Evolutionary conservation across 2,888 invertebrate genomes (phyloP).

Genomic region (Nomada flava): DNA sequence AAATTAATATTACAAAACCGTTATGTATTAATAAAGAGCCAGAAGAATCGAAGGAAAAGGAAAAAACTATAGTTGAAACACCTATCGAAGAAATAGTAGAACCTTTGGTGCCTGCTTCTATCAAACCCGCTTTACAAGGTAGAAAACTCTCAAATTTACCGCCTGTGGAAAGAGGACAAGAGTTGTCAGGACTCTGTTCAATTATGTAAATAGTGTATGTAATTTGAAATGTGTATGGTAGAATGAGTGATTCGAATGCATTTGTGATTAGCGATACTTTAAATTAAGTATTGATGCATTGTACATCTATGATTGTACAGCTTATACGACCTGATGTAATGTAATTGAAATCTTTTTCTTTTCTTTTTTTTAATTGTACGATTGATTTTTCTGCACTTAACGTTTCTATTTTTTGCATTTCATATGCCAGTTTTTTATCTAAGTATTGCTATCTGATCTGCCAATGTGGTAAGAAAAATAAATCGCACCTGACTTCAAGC

Average conservation of each 20-base stretch:
- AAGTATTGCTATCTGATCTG: constrained; percentile 23
- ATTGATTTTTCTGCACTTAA: constrained; percentile 28
- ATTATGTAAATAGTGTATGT: constrained; percentile 88
- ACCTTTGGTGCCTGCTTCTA: constrained; percentile 77
- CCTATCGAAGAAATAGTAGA: constrained; percentile 82
- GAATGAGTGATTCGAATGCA: constrained; percentile 37
- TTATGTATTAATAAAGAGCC: constrained; percentile 82
- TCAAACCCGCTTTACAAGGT: constrained; percentile 89
- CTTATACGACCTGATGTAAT: constrained; percentile 73
- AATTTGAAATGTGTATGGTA: constrained; percentile 44
- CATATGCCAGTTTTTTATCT: constrained; percentile 22
- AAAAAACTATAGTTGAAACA: constrained; percentile 77
- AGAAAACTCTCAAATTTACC: constrained; percentile 89
- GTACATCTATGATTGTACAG: constrained; percentile 72
- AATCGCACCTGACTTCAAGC: constrained; percentile 26
- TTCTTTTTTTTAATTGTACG: constrained; percentile 34
- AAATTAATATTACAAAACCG: constrained; percentile 93
- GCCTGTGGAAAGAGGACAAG: constrained; percentile 90
- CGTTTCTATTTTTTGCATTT: constrained; percentile 38
- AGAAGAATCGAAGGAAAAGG: constrained; percentile 77
- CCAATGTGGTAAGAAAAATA: constrained; percentile 10
- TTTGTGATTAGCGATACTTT: constrained; percentile 55
- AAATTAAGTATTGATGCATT: constrained; percentile 51
- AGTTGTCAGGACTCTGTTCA: constrained; percentile 94
- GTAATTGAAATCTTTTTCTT: background rate